Evolutionary conservation across 2,888 invertebrate genomes (phyloP).

Genomic region (Arge pagana): DNA sequence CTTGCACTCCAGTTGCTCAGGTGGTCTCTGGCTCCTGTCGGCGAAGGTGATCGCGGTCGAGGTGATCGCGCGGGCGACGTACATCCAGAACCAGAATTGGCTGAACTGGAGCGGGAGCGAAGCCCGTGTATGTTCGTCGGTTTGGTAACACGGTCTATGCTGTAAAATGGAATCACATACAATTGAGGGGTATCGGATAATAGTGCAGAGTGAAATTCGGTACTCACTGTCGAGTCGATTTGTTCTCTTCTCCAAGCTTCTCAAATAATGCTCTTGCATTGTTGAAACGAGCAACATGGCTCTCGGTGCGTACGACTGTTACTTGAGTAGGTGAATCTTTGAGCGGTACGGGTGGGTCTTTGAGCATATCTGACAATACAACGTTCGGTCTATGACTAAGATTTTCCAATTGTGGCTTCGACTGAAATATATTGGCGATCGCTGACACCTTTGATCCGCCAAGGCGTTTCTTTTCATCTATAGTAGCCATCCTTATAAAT

Average conservation of each 20-base stretch:
- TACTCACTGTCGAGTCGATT: constrained; percentile 56
- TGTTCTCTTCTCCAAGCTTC: constrained; percentile 80
- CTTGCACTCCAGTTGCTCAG: constrained; percentile 63
- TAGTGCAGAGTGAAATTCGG: constrained; percentile 11
- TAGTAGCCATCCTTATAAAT: constrained; percentile 64
- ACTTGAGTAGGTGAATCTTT: constrained; percentile 62
- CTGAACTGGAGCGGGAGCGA: constrained; percentile 70
- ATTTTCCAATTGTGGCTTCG: constrained; percentile 57
- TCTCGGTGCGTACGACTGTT: constrained; percentile 83
- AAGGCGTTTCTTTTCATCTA: constrained; percentile 69
- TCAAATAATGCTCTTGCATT: constrained; percentile 91
- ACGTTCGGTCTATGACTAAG: constrained; percentile 48
- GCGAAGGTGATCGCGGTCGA: constrained; percentile 55
- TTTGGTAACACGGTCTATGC: constrained; percentile 44
- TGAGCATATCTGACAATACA: constrained; percentile 45
- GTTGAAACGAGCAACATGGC: constrained; percentile 88
- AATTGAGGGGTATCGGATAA: too few species aligned
- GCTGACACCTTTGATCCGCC: constrained; percentile 86
- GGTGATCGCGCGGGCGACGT: constrained; percentile 63
- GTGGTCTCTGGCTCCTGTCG: constrained; percentile 57
- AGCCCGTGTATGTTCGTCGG: constrained; percentile 62
- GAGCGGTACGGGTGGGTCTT: constrained; percentile 58
- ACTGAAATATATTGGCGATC: constrained; percentile 88
- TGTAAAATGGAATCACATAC: too few species aligned
- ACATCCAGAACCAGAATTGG: constrained; percentile 68